Base-by-base conservation (phyloP, 1,140 invertebrate genomes). In the Leptonema lineaticorne region DNA sequence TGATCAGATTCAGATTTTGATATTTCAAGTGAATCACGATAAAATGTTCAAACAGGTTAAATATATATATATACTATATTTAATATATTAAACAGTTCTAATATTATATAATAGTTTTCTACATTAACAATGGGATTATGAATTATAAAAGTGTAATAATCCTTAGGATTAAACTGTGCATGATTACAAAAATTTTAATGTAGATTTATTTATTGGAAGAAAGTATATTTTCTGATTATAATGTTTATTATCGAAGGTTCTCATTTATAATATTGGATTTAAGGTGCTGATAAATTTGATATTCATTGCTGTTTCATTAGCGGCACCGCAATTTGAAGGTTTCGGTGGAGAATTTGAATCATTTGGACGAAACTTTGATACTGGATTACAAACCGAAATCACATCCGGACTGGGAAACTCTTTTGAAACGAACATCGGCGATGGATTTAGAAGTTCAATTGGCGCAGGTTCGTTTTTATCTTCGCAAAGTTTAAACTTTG, bases 261-360 rank as follows among this genome's bases (percentile, higher is more conserved):
- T n/a, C n/a, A n/a, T n/a, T n/a, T 6, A 6, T 56, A 56, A 22
- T 4, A 4, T 59, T 30, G 27, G 60, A 11, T 62, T 33, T 9
- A 26, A 69, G 67, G 28, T 69, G n/a, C 1, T 45, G 11, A n/a
- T 63, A 24, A 22, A 56, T 24, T 63, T 22, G 46, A 30, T 29
- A 5, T 1, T 58, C 8, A 1, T 63, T 4, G 26, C 56, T 24
- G 20, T 56, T 4, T 27, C 45, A 30, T 37, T 11, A 30, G 68
- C 68, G n/a, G 68, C 68, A 37, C 68, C 68, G 0, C 68, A 69
- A 26, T 56, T 69, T 24, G 59, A 46, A 8, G 58, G 59, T 7
- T 37, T 24, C 37, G 56, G 46, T 56, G 50, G 67, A 16, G 56
- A 28, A 65, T 58, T 69, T 28, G 68, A 60, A 30, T 33, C 7